Conservation (phyloP, 2,888 invertebrate genomes). For the Stenoptilia bipunctidactyla region DNA sequence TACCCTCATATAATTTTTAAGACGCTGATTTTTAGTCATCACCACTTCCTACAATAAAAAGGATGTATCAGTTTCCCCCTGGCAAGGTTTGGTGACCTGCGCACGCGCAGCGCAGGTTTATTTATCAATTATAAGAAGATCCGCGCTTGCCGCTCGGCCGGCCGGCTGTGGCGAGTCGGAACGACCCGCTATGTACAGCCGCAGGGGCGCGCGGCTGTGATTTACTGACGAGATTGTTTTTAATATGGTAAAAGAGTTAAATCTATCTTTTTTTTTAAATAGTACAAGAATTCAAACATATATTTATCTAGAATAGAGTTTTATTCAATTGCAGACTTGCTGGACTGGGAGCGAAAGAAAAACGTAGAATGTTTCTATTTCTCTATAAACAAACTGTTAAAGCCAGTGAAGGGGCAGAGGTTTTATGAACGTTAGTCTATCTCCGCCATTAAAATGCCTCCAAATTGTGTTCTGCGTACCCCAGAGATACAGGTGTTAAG, state of each 20-base stretch:
- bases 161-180: slow-evolving; percentile 66
- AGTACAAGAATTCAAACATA: not conserved
- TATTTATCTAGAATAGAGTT: not conserved
- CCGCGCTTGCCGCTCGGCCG: slow-evolving; percentile 68
- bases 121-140: slow-evolving; percentile 68
- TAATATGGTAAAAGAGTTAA: not conserved
- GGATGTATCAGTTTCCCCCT: not conserved
- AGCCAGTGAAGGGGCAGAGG: too few species aligned
- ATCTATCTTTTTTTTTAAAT: not conserved
- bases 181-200: slow-evolving; percentile 58
- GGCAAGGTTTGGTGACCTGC: slow-evolving; percentile 36
- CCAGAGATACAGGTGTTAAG: too few species aligned
- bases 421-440: too few species aligned
- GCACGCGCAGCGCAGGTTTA: slow-evolving; percentile 61
- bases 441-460: too few species aligned
- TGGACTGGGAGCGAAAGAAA: too few species aligned
- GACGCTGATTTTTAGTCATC: too few species aligned
- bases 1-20: too few species aligned
- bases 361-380: not conserved
- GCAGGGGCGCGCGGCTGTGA: slow-evolving; percentile 9
- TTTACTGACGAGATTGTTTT: too few species aligned
- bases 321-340: too few species aligned
- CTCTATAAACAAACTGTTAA: not conserved
- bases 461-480: too few species aligned
- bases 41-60: too few species aligned